Base-by-base conservation (phyloP, 2,797 vertebrate genomes). In the Molossus alvarezi region DNA sequence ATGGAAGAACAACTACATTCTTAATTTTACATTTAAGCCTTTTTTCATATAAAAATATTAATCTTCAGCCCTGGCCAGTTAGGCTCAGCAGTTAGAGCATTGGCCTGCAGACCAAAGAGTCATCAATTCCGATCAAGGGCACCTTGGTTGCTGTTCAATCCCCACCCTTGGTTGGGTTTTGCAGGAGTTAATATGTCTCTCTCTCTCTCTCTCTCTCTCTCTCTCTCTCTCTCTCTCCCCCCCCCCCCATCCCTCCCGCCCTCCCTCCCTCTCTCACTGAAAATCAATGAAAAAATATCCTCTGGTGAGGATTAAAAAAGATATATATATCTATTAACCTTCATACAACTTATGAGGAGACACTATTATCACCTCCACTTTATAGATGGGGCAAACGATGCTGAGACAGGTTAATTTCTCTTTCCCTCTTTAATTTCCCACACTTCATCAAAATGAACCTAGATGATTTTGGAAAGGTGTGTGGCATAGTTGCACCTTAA, bases 401-500 rank as follows among this genome's bases (percentile, higher is more conserved):
- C 15, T 57, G 27, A 67, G 14, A 92, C 23, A 65, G 20, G 18
- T 72, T 53, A 72, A 82, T 58, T 95, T 89, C 80, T 64, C 23
- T 77, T 80, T 88, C 10, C 48, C 45, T 27, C 33, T 57, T 48
- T 71, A 91, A 87, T 51, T 91, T 72, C 57, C 88, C 85, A 71
- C 64, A 60, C 89, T 71, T 92, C 17, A 88, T 53, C 95, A 88
- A 95, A 69, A 84, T 29, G 76, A 95, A 92, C 65, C 96, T 37
- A 62, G 51, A 33, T 81, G 86, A 88, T 81, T 97, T 71, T 89
- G 60, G 82, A 87, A 98, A 96, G 25, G 41, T 84, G n/a, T 97
- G 96, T 98, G 98, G 98, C 97, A 98, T 96, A 85, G 57, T 92
- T 97, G 87, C 12, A 96, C 96, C 95, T 80, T 9, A 95, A 95